A percentile compares a stretch with the other conserved stretches of the same genome.
Evolutionary conservation across 2,797 vertebrate species (phyloP).

Genomic region (Rhinatrema bivittatum): DNA sequence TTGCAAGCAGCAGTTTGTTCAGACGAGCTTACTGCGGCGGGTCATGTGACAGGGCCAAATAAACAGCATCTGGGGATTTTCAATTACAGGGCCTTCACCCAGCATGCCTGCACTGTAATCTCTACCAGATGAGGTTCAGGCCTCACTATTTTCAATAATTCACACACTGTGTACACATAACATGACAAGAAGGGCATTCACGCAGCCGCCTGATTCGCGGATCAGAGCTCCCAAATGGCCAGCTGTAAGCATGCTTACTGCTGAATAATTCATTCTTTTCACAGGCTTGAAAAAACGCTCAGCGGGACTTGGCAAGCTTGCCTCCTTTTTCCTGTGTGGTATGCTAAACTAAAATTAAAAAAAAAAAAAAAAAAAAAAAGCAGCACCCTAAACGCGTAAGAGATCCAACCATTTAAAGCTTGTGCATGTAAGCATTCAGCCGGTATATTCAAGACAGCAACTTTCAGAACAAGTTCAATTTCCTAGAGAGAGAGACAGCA

Average conservation of each 20-base stretch:
- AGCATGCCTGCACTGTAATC: conserved; percentile 86
- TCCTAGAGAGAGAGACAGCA: too few relatives aligned
- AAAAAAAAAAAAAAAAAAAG: conserved; percentile 52
- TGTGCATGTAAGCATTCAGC: conserved; percentile 36
- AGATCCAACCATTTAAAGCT: conserved; percentile 42
- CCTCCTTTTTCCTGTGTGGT: conserved; percentile 65
- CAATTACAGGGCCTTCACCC: conserved; percentile 74
- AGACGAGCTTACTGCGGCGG: conserved; percentile 57
- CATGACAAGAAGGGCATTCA: conserved; percentile 98
- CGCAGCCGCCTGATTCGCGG: conserved; percentile 88
- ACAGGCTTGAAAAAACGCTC: conserved; percentile 77
- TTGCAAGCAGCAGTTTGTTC: conserved; percentile 60
- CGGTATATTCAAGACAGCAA: conserved; percentile 23
- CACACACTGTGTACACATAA: conserved; percentile 95
- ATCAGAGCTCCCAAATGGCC: conserved; percentile 97
- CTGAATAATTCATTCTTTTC: conserved; percentile 97
- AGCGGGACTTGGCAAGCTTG: conserved; percentile 70
- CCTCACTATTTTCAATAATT: conserved; percentile 95
- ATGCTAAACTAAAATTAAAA: conserved; percentile 68
- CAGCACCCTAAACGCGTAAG: conserved; percentile 41
- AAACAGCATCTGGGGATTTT: conserved; percentile 89
- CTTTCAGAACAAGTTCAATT: conserved; percentile 16
- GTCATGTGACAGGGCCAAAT: conserved; percentile 79
- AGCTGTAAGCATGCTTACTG: conserved; percentile 96
- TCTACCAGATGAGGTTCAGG: conserved; percentile 84